Evolutionary conservation across 2,888 invertebrate species (phyloP), one percentile per base, ranked within the genome.

Genomic region (Pyrocoelia pectoralis): DNA sequence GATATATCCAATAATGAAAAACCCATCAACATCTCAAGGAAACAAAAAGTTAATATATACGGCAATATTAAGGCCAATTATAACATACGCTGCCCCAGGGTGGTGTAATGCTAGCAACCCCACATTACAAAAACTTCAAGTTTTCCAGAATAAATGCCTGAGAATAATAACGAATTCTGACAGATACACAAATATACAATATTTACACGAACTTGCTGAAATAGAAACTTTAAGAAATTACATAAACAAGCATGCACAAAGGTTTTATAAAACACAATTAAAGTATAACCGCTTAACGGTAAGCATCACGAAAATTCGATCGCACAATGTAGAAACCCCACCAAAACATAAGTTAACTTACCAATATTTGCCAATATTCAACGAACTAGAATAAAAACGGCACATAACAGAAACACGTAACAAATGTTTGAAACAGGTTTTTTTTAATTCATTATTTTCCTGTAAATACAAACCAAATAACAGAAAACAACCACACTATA

Each of bases 41-140:
- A 69, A 70, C 46, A 73, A 73, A 61, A 48, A 54, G 24, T 51
- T 70, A 1, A 14, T 73, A 1, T 73, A 75, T 46, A 74, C 68
- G 14, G 51, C 64, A 4, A 61, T 72, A 8, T 68, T 74, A 0
- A 54, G 67, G 19, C 72, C 73, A 9, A 50, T 65, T 4, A 19
- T 73, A 1, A 61, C 66, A 10, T 74, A 74, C 48, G 73, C 72
- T 0, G 67, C 70, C 9, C 73, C 74, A 28, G 67, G 69, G 0
- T 73, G 72, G 72, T 70, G 71, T 40, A 59, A 59, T 14, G 57
- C 64, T 10, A 54, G 69, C 1, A 40, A 28, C 4, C 61, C 62
- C 1, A 60, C 65, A 8, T 19, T 68, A 0, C 50, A 54, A 15
- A 15, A 13, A 4, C 38, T 72, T 1, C 72, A 73, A 67, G 46